These are phyloP conservation scores for Pollenia labialis DNA, from an alignment of 2,888 invertebrate species.

Conservation along the genomic window DNA sequence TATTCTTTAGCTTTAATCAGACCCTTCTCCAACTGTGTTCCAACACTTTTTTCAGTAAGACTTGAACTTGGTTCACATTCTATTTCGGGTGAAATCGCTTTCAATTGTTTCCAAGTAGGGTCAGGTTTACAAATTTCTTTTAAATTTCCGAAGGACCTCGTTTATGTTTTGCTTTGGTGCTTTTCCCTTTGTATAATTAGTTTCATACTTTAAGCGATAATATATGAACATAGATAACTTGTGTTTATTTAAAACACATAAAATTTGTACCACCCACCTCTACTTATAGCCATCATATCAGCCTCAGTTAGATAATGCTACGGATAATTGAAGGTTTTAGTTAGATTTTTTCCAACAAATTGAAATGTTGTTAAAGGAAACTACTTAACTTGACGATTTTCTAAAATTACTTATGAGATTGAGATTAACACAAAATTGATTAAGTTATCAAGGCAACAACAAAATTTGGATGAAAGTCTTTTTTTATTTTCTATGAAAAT, in stretches of 20 bases:
- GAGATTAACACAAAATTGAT: background rate
- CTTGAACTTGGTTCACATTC: too few relatives aligned
- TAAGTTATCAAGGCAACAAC: background rate
- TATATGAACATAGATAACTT: background rate
- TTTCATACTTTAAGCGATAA: too few relatives aligned
- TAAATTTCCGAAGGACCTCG: too few relatives aligned
- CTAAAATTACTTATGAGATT: background rate
- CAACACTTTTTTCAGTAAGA: too few relatives aligned
- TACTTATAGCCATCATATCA: constrained; percentile 49
- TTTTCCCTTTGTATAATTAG: too few relatives aligned
- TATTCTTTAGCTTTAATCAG: too few relatives aligned
- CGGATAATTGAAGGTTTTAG: background rate
- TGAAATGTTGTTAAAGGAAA: background rate
- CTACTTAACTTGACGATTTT: background rate
- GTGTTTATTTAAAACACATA: background rate
- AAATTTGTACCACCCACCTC: constrained; percentile 49
- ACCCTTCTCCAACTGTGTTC: too few relatives aligned
- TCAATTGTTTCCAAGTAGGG: too few relatives aligned
- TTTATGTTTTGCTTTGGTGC: too few relatives aligned
- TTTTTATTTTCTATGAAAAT: background rate
- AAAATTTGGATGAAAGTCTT: background rate
- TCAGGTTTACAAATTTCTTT: too few relatives aligned
- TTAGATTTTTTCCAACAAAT: constrained; percentile 13
- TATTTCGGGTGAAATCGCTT: too few relatives aligned
- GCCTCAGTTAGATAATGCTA: constrained; percentile 32